A percentile compares a stretch with the other conserved stretches of the same genome.
Conservation (phyloP, 2,797 vertebrate species). For the Silurus aristotelis region DNA sequence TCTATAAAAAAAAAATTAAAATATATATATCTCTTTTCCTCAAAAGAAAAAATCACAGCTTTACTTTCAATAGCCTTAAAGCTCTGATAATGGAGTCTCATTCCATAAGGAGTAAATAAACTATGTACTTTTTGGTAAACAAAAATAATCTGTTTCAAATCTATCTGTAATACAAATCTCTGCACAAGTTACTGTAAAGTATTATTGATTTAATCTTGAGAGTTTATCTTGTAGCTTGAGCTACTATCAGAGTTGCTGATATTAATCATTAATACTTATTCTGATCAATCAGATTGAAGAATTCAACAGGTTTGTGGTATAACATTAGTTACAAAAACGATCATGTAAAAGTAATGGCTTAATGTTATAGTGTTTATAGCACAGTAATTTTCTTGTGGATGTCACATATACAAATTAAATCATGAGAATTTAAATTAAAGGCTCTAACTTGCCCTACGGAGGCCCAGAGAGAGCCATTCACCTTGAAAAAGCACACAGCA, state of each 20-base stretch:
- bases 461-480: constrained; percentile 15
- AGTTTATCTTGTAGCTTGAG: background rate
- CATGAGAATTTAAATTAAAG: background rate
- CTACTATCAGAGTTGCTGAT: background rate
- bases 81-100: background rate
- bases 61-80: background rate
- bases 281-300: constrained; percentile 4
- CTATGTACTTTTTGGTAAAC: too few species aligned
- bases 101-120: background rate
- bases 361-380: background rate
- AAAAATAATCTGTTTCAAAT: background rate
- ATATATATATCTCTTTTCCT: too few species aligned
- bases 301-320: background rate
- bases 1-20: too few species aligned
- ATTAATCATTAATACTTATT: background rate
- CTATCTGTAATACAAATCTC: background rate
- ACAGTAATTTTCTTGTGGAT: background rate
- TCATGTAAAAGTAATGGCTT: too few species aligned
- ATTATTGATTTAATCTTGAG: background rate
- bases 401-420: background rate
- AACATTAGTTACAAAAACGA: background rate
- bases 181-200: background rate
- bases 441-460: background rate
- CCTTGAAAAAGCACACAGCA: background rate
- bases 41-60: background rate